A percentile compares a stretch with the other conserved stretches of the same genome.
Evolutionary conservation across 2,113 vertebrate genomes (phyloP).

Genomic region (Mormyrus iriodes): DNA sequence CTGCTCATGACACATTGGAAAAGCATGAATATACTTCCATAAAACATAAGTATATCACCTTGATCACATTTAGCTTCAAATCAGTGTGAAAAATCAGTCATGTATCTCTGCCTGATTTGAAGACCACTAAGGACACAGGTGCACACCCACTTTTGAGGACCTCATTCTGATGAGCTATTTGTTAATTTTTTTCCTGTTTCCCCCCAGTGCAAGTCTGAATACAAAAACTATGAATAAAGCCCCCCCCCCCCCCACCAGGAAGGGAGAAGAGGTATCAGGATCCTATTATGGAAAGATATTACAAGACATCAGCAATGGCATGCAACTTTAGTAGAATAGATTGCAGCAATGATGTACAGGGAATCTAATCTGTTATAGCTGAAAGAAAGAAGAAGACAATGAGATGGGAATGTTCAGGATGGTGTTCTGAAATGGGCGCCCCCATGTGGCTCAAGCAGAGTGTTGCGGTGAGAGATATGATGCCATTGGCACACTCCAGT

Average conservation of each 20-base stretch:
- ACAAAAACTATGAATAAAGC: neutral
- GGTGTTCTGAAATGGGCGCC: neutral
- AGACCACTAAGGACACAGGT: neutral
- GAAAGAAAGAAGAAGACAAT: slow-evolving; percentile 7
- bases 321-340: slow-evolving; percentile 25
- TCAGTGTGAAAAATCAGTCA: neutral
- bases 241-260: neutral
- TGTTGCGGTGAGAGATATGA: neutral
- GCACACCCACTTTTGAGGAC: neutral
- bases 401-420: neutral
- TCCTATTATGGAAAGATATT: slow-evolving; percentile 1
- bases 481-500: neutral
- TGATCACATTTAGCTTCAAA: neutral
- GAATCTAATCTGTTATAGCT: slow-evolving; percentile 42
- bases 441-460: neutral
- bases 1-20: neutral
- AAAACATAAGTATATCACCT: neutral
- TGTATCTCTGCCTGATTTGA: neutral
- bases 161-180: neutral
- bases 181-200: neutral
- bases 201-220: neutral
- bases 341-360: slow-evolving; percentile 45
- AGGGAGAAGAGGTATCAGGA: neutral
- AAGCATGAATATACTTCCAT: neutral
- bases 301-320: neutral